Base-by-base conservation (phyloP, 1,140 invertebrate species). In the Drosophila pseudoobscura region DNA sequence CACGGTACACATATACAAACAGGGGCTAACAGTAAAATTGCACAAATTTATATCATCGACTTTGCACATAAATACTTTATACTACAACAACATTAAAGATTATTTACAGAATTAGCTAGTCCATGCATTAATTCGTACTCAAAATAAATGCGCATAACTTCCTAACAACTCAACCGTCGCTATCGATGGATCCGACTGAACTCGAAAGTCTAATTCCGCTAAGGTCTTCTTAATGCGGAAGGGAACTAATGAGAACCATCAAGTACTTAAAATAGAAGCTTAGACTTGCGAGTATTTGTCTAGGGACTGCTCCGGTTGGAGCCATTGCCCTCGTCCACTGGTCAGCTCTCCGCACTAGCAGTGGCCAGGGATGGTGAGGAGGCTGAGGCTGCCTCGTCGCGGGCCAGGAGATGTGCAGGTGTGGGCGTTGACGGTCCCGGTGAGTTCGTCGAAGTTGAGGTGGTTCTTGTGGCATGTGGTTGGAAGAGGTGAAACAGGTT, bases 401-500 rank as follows among this genome's bases (percentile, higher is more conserved):
- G 47, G 45, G 39, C 45, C 51, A 57, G 61, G 41, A 39, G 49
- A 13, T 68, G 47, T 7, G 52, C 60, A n/a, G 74, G 49, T 11
- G 57, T 46, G 52, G 75, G 44, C 7, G 41, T 59, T 35, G 20
- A 22, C 9, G 57, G 60, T 4, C 15, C 9, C 20, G 45, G 17
- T 56, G 76, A 54, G 22, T 75, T 24, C 49, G 56, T 70, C 17
- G 64, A 43, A 22, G 11, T 31, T 35, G 62, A 51, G 56, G 60
- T 35, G 26, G 45, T 45, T 49, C 65, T 55, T n/a, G 57, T 26
- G 15, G 49, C 24, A 31, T 80, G 76, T 0, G 90, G 78, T 63
- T 91, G 85, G 63, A 91, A 90, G 49, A 91, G 63, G 59, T 90
- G 89, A 55, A 91, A 91, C 46, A 91, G 58, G 64, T 90, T 91